Evolutionary conservation across 92 coral and sea anemone genomes (phyloP).

Genomic region (Nematostella vectensis): DNA sequence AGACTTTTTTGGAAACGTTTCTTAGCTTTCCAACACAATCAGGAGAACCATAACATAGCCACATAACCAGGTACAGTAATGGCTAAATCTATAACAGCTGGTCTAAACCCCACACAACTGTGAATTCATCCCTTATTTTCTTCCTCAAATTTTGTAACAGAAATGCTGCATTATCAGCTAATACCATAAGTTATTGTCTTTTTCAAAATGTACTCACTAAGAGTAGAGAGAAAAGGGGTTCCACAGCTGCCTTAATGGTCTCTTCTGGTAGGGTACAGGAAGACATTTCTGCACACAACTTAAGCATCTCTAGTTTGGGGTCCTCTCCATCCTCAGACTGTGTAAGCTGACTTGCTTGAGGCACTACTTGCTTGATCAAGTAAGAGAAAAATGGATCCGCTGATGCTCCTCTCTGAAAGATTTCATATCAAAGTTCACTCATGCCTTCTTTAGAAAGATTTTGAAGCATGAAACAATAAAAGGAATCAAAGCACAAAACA

Average conservation of each 20-base stretch:
- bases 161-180: too few species aligned
- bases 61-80: too few species aligned
- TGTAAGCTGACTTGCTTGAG: constrained; percentile 40
- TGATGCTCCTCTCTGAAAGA: constrained; percentile 84
- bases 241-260: constrained; percentile 61
- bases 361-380: constrained; percentile 61
- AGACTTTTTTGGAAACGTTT: too few species aligned
- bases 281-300: constrained; percentile 88
- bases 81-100: too few species aligned
- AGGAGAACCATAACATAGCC: too few species aligned
- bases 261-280: constrained; percentile 78
- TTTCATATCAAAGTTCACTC: not conserved
- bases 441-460: not conserved
- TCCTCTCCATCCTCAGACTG: constrained; percentile 67
- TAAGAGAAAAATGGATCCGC: constrained; percentile 74
- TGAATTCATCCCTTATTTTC: too few species aligned
- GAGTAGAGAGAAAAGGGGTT: constrained; percentile 68
- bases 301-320: constrained; percentile 68
- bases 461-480: not conserved
- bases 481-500: not conserved
- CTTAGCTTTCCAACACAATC: too few species aligned
- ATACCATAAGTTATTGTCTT: too few species aligned
- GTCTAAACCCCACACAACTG: too few species aligned
- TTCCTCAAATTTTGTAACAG: too few species aligned
- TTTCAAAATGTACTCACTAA: too few species aligned